A percentile compares a stretch with the other conserved stretches of the same genome.
These are phyloP conservation scores for Agraylea sexmaculata DNA, from an alignment of 1,140 invertebrate genomes.

Conservation along the genomic window DNA sequence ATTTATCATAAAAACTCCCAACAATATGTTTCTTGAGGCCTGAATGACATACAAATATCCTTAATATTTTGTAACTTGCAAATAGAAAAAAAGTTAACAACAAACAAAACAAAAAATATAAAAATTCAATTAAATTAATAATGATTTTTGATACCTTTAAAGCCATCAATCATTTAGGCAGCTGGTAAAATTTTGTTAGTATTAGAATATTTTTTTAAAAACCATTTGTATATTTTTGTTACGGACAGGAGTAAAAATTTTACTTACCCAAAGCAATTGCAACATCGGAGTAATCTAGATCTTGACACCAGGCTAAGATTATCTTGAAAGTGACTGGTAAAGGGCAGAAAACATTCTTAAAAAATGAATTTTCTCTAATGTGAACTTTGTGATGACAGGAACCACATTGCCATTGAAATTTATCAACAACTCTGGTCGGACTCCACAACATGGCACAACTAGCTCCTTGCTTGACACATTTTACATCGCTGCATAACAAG, in stretches of 20 bases:
- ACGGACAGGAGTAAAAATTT: neutral
- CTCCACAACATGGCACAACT: constrained; percentile 13
- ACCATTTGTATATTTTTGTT: no score
- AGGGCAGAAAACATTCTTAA: constrained; percentile 18
- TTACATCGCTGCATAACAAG: constrained; percentile 8
- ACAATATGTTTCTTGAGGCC: constrained; percentile 19
- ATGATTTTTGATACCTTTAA: neutral
- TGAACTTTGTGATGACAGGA: constrained; percentile 16
- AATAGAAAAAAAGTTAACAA: neutral
- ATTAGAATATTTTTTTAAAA: neutral
- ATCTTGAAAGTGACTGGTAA: constrained; percentile 17
- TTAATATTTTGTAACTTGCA: neutral
- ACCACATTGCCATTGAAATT: constrained; percentile 20
- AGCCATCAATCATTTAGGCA: neutral
- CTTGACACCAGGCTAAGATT: constrained; percentile 19
- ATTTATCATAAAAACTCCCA: constrained; percentile 17
- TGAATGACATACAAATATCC: constrained; percentile 7
- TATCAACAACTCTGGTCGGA: constrained; percentile 17
- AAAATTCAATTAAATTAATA: neutral
- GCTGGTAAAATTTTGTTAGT: neutral
- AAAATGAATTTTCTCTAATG: constrained; percentile 19
- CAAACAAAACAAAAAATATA: neutral
- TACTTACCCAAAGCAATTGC: constrained; percentile 16
- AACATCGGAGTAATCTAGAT: constrained; percentile 15
- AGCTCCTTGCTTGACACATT: constrained; percentile 12